Evolutionary conservation across 1,140 invertebrate genomes (phyloP), one percentile per base, ranked within the genome.

Genomic region (Nephotettix cincticeps): DNA sequence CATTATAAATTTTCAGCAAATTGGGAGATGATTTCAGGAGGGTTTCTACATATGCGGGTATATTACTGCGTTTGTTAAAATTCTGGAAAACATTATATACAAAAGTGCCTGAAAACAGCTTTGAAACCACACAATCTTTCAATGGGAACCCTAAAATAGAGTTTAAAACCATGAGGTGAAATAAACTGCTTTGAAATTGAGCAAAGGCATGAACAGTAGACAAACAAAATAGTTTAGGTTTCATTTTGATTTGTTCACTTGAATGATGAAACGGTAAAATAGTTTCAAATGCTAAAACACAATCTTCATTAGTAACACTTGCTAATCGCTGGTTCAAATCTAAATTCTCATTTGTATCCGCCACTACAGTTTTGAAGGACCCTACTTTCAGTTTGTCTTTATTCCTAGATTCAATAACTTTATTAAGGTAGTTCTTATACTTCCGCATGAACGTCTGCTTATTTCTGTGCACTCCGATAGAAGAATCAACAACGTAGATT

Each of bases 31-130:
- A 70, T 28, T 14, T 25, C 19, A 74, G 43, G 4, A 74, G 36
- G 13, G 65, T 51, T 28, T 70, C 51, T 0, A 74, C 4, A 45
- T 74, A 74, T 14, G 47, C 29, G n/a, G 13, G 11, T 4, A 73
- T 40, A 58, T 75, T 72, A 21, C 71, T 56, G 9, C 68, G 21
- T 6, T 51, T 63, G 40, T 69, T 71, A 32, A 75, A 47, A 51
- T 70, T 72, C 1, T 21, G 13, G 74, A 85, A 87, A 9, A 91
- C 80, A 83, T 93, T 92, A 75, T 93, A 93, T 1, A 91, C 74
- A 77, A 92, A 87, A 6, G 89, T 89, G 0, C 91, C 91, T 81
- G 91, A 89, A 73, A 84, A 91, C 58, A 87, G 82, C 74, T 86
- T 83, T 51, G 82, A 83, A 76, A 89, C 82, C 40, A 80, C 79